Evolutionary conservation across 1,140 invertebrate species (phyloP).

Genomic region (Pseudomyrmex gracilis): DNA sequence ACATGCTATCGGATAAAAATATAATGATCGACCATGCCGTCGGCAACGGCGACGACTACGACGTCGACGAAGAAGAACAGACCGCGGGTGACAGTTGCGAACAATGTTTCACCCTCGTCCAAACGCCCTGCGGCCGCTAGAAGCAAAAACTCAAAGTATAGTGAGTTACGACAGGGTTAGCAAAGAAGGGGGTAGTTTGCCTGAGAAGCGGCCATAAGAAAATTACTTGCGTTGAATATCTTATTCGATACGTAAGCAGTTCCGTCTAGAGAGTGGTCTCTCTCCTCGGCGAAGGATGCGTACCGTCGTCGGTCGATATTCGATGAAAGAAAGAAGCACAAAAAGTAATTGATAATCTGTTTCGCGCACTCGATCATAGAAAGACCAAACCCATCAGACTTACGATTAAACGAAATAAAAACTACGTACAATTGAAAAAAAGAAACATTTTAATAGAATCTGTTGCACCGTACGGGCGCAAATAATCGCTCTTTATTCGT

Average conservation of each 20-base stretch:
- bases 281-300: slow-evolving; percentile 27
- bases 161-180: slow-evolving; percentile 60
- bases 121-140: slow-evolving; percentile 40
- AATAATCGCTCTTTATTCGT: slow-evolving; percentile 60
- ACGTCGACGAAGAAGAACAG: slow-evolving; percentile 37
- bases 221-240: slow-evolving; percentile 81
- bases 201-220: slow-evolving; percentile 81
- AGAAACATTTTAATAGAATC: slow-evolving; percentile 38
- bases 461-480: not conserved
- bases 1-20: slow-evolving; percentile 67
- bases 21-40: slow-evolving; percentile 58
- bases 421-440: not conserved
- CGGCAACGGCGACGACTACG: slow-evolving; percentile 30
- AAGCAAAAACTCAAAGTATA: slow-evolving; percentile 54
- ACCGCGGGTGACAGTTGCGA: slow-evolving; percentile 26
- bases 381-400: slow-evolving; percentile 30
- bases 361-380: slow-evolving; percentile 51
- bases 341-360: slow-evolving; percentile 66
- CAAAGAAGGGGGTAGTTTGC: slow-evolving; percentile 65
- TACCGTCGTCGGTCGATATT: slow-evolving; percentile 66
- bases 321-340: slow-evolving; percentile 21
- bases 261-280: slow-evolving; percentile 45
- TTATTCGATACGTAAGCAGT: slow-evolving; percentile 73
- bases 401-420: not conserved
- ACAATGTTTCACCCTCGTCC: slow-evolving; percentile 50